phyloP scores from a whole-genome alignment of 2,113 vertebrate species.

The Pollachius pollachius region DNA sequence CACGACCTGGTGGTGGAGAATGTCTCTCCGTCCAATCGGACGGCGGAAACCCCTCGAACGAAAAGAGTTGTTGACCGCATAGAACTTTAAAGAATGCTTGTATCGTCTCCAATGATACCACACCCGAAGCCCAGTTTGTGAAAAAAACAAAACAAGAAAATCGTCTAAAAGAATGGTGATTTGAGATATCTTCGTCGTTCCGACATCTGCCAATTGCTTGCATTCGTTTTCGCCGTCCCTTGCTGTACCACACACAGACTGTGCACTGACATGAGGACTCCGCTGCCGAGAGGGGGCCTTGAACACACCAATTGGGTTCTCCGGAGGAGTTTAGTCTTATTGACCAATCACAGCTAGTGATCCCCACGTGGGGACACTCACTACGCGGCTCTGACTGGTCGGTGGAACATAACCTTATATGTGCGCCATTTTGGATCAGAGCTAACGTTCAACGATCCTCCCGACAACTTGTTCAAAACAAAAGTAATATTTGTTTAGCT shows the following conservation, averaged over 20 bases:
- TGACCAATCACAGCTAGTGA: constrained; percentile 68
- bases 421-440: constrained; percentile 85
- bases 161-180: constrained; percentile 14
- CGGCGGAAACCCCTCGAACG: constrained; percentile 41
- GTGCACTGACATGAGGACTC: constrained; percentile 80
- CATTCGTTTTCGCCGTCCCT: constrained; percentile 61
- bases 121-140: constrained; percentile 36
- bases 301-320: constrained; percentile 71
- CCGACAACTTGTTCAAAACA: constrained; percentile 75
- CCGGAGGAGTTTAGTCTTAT: constrained; percentile 45
- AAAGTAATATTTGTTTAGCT: constrained; percentile 45
- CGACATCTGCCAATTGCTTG: constrained; percentile 47
- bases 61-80: constrained; percentile 38
- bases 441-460: constrained; percentile 60
- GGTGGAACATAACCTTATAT: constrained; percentile 69
- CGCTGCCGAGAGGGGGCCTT: constrained; percentile 78
- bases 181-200: constrained; percentile 44
- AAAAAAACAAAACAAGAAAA: constrained; percentile 28
- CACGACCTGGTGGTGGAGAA: constrained; percentile 32
- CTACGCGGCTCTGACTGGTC: constrained; percentile 66
- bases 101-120: constrained; percentile 35
- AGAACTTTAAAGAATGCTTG: constrained; percentile 43
- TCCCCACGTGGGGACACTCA: constrained; percentile 76
- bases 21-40: constrained; percentile 48
- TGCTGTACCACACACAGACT: constrained; percentile 84